Base-by-base conservation (phyloP, 2,888 invertebrate genomes). In the Campoplex capitator region DNA sequence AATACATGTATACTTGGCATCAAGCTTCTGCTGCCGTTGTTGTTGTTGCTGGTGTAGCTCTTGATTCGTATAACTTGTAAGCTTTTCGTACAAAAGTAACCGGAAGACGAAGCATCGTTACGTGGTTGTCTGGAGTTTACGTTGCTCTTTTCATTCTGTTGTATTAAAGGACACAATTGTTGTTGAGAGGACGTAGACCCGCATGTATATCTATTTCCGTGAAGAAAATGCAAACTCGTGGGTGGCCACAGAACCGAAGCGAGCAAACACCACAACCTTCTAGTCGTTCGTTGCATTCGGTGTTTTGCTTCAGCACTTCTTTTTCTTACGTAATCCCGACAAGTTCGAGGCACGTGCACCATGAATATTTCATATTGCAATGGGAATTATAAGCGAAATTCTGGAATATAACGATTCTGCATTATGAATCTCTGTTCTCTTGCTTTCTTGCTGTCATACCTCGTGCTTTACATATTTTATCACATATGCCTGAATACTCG, bases 281-380 rank as follows among this genome's bases (percentile, higher is more conserved):
- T 38, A 28, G 56, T 82, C 65, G 75, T 79, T 71, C 62, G 78
- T 71, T 71, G 78, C 35, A 68, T 73, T 75, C 42, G 70, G 45
- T 75, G 83, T 75, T 38, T 77, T 62, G 9, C 42, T 35, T 68
- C 54, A 4, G 62, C 23, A 58, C 35, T 42, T 54, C 23, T 56
- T 74, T 71, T 62, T 71, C 51, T 58, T 77, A 77, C 68, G 54
- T 73, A 18, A 58, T 67, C 45, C 32, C 28, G 76, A 70, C 70
- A 71, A 75, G 56, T 38, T 45, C 75, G 65, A 76, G 75, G 28
- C 82, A 48, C 71, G 48, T 79, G 82, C 70, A 4, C 74, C 82
- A 87, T 87, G 87, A 82, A 87, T 84, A 83, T 84, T 82, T 87
- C 84, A 83, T 75, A 87, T 23, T 83, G 75, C 79, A 76, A 83